Conservation (phyloP, 2,888 invertebrate genomes). For the Germaria angustata region DNA sequence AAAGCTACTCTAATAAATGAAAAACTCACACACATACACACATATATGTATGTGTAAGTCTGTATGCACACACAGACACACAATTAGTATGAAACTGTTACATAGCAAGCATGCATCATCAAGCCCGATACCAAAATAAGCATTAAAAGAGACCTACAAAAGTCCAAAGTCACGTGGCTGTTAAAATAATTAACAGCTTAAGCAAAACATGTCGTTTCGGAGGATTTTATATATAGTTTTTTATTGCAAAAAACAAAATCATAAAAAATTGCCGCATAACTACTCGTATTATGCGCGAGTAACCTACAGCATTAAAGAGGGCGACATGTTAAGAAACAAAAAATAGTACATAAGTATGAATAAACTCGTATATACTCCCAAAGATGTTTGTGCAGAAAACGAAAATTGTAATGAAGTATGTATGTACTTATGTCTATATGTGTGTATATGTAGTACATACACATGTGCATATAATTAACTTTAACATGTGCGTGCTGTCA, state of each 20-base stretch:
- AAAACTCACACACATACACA: not conserved
- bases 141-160: not conserved
- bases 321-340: not conserved
- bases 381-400: constrained; percentile 1
- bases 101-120: not conserved
- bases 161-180: constrained; percentile 57
- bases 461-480: not conserved
- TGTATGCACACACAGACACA: not conserved
- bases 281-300: constrained; percentile 8
- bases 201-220: not conserved
- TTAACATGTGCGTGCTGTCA: constrained; percentile 60
- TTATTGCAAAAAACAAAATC: not conserved
- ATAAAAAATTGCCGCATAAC: constrained; percentile 35
- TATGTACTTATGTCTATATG: not conserved
- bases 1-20: constrained; percentile 34
- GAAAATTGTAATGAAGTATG: not conserved
- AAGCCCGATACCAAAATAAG: not conserved
- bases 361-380: not conserved
- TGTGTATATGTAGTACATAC: not conserved
- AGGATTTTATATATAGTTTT: not conserved
- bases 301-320: not conserved
- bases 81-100: not conserved
- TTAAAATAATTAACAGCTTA: constrained; percentile 47
- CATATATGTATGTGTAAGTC: not conserved
- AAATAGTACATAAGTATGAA: too few relatives aligned